Evolutionary conservation across 2,797 vertebrate genomes (phyloP), one percentile per base, ranked within the genome.

Genomic region (Potorous gilbertii): DNA sequence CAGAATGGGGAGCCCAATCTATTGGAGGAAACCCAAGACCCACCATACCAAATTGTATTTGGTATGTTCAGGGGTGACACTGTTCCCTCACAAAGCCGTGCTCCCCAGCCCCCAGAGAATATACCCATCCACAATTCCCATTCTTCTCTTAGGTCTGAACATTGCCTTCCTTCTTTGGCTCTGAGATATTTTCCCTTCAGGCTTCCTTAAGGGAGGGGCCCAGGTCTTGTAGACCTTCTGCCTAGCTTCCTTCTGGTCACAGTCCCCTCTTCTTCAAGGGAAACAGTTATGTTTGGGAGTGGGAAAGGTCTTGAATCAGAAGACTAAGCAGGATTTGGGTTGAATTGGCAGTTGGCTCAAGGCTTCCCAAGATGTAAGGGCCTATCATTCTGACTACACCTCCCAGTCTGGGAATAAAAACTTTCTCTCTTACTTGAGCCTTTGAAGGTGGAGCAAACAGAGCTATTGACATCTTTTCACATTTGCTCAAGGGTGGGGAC

Each of bases 241-340:
- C 52, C 90, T 90, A 54, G 54, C 29, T 55, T 90, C 29, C 52
- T 90, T 90, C 54, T 59, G 92, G 34, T 56, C 92, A 55, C 95
- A 93, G 89, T 90, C 56, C 93, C 92, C 92, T 91, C 40, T 95
- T 81, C 66, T 89, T 96, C 59, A 91, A 92, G 92, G 92, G 74
- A 92, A 90, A 93, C 91, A 50, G 31, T 16, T 97, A 90, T 92
- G 66, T 94, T 27, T 92, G 57, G 94, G 90, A 97, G 56, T 96
- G 94, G 34, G 92, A 93, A 94, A 89, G 96, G 10, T 50, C 89
- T 92, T 96, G 91, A 97, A 94, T 90, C 91, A 91, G 97, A 93
- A 96, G 92, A 94, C 94, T 87, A 74, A 90, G 91, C 56, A 92
- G 94, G 54, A 34, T 94, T 56, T 21, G 56, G 93, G 91, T 90